Evolutionary conservation across 2,113 vertebrate species (phyloP).

Genomic region (Ammodytes marinus): DNA sequence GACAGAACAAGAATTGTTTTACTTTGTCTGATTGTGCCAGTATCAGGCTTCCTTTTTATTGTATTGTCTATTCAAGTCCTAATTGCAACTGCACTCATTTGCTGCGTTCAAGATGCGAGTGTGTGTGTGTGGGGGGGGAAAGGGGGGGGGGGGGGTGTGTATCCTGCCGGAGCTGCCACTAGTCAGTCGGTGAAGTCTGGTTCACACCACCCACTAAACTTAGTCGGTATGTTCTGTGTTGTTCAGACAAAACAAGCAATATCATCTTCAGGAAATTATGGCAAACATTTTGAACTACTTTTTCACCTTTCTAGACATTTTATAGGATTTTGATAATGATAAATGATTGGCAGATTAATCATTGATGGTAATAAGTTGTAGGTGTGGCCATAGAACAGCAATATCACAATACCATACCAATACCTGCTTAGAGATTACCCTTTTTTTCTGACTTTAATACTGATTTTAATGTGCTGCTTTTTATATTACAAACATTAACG

Average conservation of each 20-base stretch:
- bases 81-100: conserved; percentile 72
- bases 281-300: not conserved
- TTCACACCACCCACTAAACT: conserved; percentile 15
- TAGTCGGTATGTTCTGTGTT: not conserved
- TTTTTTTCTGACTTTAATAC: not conserved
- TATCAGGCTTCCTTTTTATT: conserved; percentile 58
- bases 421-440: not conserved
- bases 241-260: not conserved
- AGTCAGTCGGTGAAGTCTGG: conserved; percentile 9
- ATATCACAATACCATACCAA: not conserved
- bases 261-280: not conserved
- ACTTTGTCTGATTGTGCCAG: conserved; percentile 68
- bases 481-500: not conserved
- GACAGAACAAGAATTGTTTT: conserved; percentile 71
- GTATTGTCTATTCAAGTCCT: conserved; percentile 66
- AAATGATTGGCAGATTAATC: not conserved
- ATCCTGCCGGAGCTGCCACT: conserved; percentile 45
- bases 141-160: conserved; percentile 3
- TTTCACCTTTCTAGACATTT: no score
- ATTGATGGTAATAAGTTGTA: not conserved
- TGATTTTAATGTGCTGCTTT: not conserved
- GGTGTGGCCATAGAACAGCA: not conserved
- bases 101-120: conserved; percentile 46
- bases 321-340: no score
- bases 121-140: no score